Percentiles rank a stretch among this genome's conserved stretches.
Conservation (phyloP, 2,113 vertebrate genomes). For the Potamarius usumacintae region DNA sequence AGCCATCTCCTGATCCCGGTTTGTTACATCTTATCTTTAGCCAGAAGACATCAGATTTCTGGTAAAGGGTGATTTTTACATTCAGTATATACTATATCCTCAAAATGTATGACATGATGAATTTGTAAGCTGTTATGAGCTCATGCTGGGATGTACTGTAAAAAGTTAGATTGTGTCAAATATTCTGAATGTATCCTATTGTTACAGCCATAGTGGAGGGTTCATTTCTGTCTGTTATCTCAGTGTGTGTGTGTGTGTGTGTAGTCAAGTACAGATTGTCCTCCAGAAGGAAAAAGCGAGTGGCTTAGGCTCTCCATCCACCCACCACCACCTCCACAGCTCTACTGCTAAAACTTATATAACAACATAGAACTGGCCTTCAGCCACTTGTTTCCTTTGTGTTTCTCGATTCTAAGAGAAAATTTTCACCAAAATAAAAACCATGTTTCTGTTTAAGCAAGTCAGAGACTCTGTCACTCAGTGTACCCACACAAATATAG, state of each 20-base stretch:
- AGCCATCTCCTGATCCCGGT: neutral
- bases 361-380: constrained; percentile 43
- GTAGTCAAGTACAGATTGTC: constrained; percentile 13
- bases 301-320: constrained; percentile 30
- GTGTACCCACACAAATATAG: neutral
- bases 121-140: neutral
- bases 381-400: constrained; percentile 32
- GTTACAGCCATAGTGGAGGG: neutral
- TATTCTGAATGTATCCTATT: neutral
- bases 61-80: neutral
- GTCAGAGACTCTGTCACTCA: neutral
- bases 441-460: neutral
- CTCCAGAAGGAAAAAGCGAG: constrained; percentile 24
- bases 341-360: constrained; percentile 47
- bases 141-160: neutral
- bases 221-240: constrained; percentile 47
- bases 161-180: neutral
- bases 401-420: constrained; percentile 6
- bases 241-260: constrained; percentile 1
- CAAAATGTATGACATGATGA: neutral
- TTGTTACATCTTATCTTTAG: neutral
- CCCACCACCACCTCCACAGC: constrained; percentile 36
- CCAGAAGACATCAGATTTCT: neutral
- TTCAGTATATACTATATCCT: neutral
- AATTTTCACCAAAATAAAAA: neutral